These are phyloP conservation scores for Cryptoleucopteryx plumbea DNA, from an alignment of 2,113 vertebrate genomes.

Conservation along the genomic window DNA sequence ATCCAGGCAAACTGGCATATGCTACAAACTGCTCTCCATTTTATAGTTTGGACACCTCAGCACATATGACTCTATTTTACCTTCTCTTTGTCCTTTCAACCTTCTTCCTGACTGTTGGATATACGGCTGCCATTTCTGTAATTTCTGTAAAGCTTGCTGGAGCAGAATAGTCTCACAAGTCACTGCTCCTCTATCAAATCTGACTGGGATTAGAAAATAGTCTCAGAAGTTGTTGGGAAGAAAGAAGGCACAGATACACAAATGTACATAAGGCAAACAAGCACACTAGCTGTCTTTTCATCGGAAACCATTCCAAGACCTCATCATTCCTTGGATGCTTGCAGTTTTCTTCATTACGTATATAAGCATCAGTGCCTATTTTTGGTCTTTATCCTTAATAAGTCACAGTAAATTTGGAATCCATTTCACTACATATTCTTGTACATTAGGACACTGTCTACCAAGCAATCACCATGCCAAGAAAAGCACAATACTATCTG, in stretches of 20 bases:
- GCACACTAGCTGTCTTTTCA: not conserved
- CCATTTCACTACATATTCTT: not conserved
- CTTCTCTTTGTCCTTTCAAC: not conserved
- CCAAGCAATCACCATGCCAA: not conserved
- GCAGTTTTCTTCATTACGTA: not conserved
- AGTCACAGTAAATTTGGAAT: not conserved
- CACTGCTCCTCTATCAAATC: not conserved
- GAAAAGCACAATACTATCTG: not conserved
- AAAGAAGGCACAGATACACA: not conserved
- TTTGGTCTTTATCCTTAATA: not conserved
- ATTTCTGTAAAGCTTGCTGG: not conserved
- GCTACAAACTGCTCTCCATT: not conserved
- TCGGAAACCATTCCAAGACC: not conserved
- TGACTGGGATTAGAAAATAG: not conserved
- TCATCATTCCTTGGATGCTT: not conserved
- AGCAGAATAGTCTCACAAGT: not conserved
- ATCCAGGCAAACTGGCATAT: not conserved
- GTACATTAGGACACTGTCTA: not conserved
- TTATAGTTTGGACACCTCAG: not conserved
- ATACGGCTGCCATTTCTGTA: not conserved
- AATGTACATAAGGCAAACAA: accelerated
- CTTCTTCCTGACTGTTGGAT: not conserved
- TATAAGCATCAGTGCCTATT: not conserved
- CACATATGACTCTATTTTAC: not conserved
- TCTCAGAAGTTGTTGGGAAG: not conserved